Conservation (phyloP, 2,113 vertebrate genomes). For the Nibea albiflora region DNA sequence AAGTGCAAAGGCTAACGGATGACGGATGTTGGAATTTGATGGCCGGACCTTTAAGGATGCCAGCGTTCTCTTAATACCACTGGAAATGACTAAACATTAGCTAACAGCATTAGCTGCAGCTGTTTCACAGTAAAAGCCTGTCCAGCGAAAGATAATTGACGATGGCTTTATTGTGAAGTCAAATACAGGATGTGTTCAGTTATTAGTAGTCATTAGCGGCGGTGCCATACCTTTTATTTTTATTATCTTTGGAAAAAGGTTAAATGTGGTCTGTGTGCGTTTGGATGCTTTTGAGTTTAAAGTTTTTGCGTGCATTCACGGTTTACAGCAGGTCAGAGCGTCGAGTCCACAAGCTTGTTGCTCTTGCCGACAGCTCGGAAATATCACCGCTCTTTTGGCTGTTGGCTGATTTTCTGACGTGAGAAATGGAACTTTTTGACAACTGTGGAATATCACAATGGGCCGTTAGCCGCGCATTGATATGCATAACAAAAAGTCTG, state of each 20-base stretch:
- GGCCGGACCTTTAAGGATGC: constrained; percentile 23
- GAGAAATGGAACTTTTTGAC: constrained; percentile 49
- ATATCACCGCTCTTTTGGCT: constrained; percentile 38
- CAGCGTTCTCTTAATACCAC: constrained; percentile 21
- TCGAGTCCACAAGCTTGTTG: constrained; percentile 5
- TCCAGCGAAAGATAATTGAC: constrained; percentile 14
- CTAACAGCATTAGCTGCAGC: constrained; percentile 19
- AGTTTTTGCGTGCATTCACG: not conserved
- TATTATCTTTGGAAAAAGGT: not conserved
- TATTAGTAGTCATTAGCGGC: not conserved
- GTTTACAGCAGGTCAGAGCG: constrained; percentile 30
- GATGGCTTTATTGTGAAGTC: constrained; percentile 19
- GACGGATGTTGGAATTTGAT: constrained; percentile 30
- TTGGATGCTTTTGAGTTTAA: constrained; percentile 5
- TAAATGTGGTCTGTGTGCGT: not conserved
- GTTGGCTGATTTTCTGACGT: constrained; percentile 48
- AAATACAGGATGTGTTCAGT: constrained; percentile 14
- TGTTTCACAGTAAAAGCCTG: constrained; percentile 12
- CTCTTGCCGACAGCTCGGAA: constrained; percentile 8
- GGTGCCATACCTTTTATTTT: not conserved
- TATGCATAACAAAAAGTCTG: constrained; percentile 68
- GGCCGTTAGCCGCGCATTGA: constrained; percentile 58
- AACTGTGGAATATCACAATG: constrained; percentile 48
- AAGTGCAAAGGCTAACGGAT: constrained; percentile 14
- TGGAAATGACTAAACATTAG: constrained; percentile 27